Evolutionary conservation across 2,113 vertebrate species (phyloP), one percentile per base, ranked within the genome.

Genomic region (Atlantisia rogersi): DNA sequence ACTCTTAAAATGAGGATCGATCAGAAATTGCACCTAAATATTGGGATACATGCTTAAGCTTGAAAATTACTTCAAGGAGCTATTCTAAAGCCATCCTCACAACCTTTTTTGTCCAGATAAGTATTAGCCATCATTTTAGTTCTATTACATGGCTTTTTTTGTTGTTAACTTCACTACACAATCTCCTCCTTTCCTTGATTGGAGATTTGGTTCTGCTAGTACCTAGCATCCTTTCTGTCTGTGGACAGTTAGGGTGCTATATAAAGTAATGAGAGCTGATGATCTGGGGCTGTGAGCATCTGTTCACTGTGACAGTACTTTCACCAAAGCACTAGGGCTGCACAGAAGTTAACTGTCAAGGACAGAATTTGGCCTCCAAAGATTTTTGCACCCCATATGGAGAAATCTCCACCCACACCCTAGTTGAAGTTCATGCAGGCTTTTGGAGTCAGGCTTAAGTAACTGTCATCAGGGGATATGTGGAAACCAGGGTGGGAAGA

Each of bases 291-390:
- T 82, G 40, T 15, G 70, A 92, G 94, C 40, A 3, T 95, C 82
- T 93, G 95, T 75, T 96, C 65, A 0, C 26, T 56, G 39, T 95
- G 90, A 86, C 39, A 75, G 26, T 75, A 4, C 69, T 69, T 93
- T 82, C 80, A 69, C 70, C 88, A 81, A 81, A 86, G 92, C 90
- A n/a, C 31, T 46, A 29, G 82, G 75, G 78, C 82, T 95, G 82
- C 74, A 70, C 93, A 95, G 67, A 96, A 94, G 88, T 94, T 89
- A 89, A 89, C 92, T 87, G 81, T 86, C 78, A 92, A 87, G 94
- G 94, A 73, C 91, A 92, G 88, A 96, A 95, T 91, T 82, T 94
- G 96, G 96, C 94, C 94, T 91, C 88, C 87, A 65, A 94, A 91
- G 88, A 63, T 82, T 84, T 96, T 96, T 94, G 67, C 95, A 94